A percentile compares a stretch with the other conserved stretches of the same genome.
Evolutionary conservation across 2,888 invertebrate genomes (phyloP).

Genomic region (Cephus spinipes): DNA sequence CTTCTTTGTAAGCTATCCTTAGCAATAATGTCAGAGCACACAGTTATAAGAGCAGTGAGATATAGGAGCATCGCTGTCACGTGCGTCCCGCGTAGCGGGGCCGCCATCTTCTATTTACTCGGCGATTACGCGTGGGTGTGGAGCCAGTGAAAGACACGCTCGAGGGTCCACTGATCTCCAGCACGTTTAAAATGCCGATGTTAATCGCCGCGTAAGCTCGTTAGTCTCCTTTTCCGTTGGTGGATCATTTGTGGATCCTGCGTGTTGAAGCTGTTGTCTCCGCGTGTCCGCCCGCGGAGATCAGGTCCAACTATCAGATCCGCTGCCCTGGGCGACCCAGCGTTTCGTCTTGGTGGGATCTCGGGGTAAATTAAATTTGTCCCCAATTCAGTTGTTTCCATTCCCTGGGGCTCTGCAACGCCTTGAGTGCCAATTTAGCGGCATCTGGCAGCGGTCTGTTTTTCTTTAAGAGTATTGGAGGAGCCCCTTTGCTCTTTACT

Average conservation of each 20-base stretch:
- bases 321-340: too few relatives aligned
- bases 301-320: too few relatives aligned
- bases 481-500: constrained; percentile 23
- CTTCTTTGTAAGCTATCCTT: too few relatives aligned
- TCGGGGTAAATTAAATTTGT: constrained; percentile 51
- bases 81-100: too few relatives aligned
- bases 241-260: too few relatives aligned
- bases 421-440: constrained; percentile 54
- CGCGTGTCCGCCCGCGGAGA: too few relatives aligned
- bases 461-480: constrained; percentile 49
- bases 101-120: too few relatives aligned
- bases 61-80: too few relatives aligned
- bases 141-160: neutral
- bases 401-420: constrained; percentile 34
- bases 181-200: constrained; percentile 51
- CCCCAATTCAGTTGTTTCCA: constrained; percentile 53
- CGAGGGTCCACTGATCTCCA: constrained; percentile 11
- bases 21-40: too few relatives aligned
- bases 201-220: constrained; percentile 5
- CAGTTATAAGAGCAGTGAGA: too few relatives aligned
- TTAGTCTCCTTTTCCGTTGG: constrained; percentile 4
- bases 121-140: too few relatives aligned
- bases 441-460: constrained; percentile 54
- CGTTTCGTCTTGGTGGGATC: constrained; percentile 23
- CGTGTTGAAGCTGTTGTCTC: too few relatives aligned